These are phyloP conservation scores for Drosophila ogumai DNA, from an alignment of 1,140 invertebrate species.

Conservation along the genomic window DNA sequence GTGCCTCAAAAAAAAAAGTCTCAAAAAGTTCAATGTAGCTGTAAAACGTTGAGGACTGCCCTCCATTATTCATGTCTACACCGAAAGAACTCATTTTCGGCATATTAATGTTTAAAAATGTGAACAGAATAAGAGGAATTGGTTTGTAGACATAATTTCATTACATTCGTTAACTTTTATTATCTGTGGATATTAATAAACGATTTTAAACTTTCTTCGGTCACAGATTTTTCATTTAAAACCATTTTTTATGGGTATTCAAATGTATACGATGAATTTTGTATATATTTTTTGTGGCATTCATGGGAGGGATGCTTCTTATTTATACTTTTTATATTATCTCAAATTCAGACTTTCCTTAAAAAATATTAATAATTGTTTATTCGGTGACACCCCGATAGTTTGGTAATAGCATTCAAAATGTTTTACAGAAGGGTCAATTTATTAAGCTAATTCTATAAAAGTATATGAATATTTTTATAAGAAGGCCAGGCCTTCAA, in stretches of 20 bases:
- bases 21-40: conserved; percentile 79
- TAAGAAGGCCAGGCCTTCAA: conserved; percentile 1
- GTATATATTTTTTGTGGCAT: background rate
- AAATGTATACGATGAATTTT: background rate
- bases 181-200: background rate
- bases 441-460: no score
- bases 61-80: conserved; percentile 58
- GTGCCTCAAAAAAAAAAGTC: conserved; percentile 44
- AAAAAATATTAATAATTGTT: no score
- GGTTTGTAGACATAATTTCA: background rate
- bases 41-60: conserved; percentile 53
- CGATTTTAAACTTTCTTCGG: background rate
- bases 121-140: background rate
- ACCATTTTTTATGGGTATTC: background rate
- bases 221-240: background rate
- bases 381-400: background rate
- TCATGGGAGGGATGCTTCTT: no score
- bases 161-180: background rate
- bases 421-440: background rate
- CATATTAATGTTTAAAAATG: background rate
- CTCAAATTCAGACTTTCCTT: background rate
- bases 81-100: conserved; percentile 15
- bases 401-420: background rate
- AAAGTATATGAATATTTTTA: no score
- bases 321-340: background rate